Conservation (phyloP, 1,140 invertebrate species). For the Ips nitidus region DNA sequence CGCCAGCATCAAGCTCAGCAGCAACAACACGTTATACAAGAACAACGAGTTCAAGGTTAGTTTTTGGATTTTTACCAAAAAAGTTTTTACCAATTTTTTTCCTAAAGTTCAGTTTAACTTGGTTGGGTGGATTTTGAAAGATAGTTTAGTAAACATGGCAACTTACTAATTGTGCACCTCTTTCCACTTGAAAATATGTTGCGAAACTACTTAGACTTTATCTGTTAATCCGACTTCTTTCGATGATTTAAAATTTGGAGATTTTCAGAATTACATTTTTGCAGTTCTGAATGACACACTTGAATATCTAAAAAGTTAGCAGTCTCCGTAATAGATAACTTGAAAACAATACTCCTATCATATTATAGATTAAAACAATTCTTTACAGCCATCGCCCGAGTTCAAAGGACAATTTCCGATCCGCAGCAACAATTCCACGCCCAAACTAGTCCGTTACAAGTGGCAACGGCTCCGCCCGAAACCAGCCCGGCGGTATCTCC, state of each 20-base stretch:
- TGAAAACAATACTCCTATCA: too few relatives aligned
- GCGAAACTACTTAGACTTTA: too few relatives aligned
- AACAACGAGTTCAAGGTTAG: conserved; percentile 71
- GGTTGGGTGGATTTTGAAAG: too few relatives aligned
- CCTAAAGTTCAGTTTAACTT: not conserved
- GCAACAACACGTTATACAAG: conserved; percentile 77
- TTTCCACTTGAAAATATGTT: not conserved
- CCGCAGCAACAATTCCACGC: conserved; percentile 55
- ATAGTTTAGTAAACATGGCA: too few relatives aligned
- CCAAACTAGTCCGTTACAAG: conserved; percentile 38
- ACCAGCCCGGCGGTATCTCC: conserved; percentile 56
- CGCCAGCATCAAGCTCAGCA: conserved; percentile 79
- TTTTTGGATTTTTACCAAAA: not conserved
- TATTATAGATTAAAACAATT: not conserved
- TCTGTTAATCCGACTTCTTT: too few relatives aligned
- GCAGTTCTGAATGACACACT: too few relatives aligned
- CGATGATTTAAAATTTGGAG: too few relatives aligned
- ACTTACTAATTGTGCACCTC: too few relatives aligned
- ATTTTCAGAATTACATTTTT: too few relatives aligned
- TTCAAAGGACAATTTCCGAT: conserved; percentile 58
- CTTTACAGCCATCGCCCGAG: conserved; percentile 57
- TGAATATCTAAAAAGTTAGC: too few relatives aligned
- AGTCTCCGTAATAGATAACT: too few relatives aligned
- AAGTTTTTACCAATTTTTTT: too few relatives aligned
- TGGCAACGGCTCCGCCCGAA: conserved; percentile 38